These are phyloP conservation scores for Serinus canaria DNA, from an alignment of 2,113 vertebrate genomes.

Conservation along the genomic window DNA sequence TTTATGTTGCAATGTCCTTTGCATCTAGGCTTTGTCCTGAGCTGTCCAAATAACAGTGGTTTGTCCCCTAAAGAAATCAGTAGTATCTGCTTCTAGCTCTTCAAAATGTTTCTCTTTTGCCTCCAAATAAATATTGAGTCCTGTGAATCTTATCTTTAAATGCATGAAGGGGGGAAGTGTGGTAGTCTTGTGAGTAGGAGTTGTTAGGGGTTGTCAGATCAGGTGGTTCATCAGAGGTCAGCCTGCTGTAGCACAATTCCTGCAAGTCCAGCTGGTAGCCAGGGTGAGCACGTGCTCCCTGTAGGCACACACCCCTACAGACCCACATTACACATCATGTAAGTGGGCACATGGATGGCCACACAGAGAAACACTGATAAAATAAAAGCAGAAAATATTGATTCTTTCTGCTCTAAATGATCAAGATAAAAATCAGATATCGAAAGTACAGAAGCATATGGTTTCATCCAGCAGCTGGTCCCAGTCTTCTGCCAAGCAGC, in stretches of 20 bases:
- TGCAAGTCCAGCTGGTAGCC: fast-evolving
- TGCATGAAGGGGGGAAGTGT: fast-evolving
- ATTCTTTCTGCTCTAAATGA: background rate
- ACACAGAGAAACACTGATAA: background rate
- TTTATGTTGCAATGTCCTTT: background rate
- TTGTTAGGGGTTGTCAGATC: background rate
- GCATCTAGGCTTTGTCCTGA: background rate
- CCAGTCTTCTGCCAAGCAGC: background rate
- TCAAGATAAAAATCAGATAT: background rate
- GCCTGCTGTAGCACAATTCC: background rate
- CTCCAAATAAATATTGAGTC: background rate
- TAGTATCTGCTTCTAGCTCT: background rate
- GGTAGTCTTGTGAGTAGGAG: background rate
- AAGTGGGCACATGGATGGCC: fast-evolving
- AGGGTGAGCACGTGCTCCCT: background rate
- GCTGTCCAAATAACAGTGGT: background rate
- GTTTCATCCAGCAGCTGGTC: background rate
- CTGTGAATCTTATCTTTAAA: background rate
- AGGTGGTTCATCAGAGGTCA: background rate
- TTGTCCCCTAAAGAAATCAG: background rate
- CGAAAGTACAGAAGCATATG: background rate
- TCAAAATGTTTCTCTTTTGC: background rate
- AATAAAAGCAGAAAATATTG: background rate
- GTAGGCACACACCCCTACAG: fast-evolving
- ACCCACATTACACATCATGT: background rate